phyloP scores from a whole-genome alignment of 2,888 invertebrate species.

The Pammene fasciana region DNA sequence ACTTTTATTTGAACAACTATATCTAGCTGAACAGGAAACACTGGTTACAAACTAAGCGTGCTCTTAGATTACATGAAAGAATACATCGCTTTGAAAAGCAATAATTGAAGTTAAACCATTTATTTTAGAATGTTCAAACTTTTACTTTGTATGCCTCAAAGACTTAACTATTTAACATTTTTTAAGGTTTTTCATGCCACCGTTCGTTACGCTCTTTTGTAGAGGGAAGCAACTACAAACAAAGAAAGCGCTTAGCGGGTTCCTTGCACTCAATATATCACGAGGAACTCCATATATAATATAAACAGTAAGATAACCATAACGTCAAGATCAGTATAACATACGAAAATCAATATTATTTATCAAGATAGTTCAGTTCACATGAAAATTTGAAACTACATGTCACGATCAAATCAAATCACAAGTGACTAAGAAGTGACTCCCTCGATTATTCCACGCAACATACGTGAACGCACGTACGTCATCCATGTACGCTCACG shows the following conservation, averaged over 20 bases:
- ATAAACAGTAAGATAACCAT: not conserved
- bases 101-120: too few relatives aligned
- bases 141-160: too few relatives aligned
- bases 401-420: constrained; percentile 16
- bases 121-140: too few relatives aligned
- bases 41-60: not conserved
- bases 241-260: too few relatives aligned
- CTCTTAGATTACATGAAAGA: not conserved
- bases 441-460: constrained; percentile 42
- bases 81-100: too few relatives aligned
- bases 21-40: not conserved
- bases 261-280: too few relatives aligned
- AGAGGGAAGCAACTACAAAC: too few relatives aligned
- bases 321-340: not conserved
- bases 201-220: too few relatives aligned
- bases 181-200: too few relatives aligned
- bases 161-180: too few relatives aligned
- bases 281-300: too few relatives aligned
- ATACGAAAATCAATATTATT: too few relatives aligned
- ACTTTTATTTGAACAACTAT: not conserved
- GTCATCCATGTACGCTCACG: constrained; percentile 18
- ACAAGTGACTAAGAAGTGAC: constrained; percentile 5
- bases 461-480: constrained; percentile 25
- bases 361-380: not conserved
- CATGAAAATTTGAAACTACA: not conserved